Percentiles rank a stretch among this genome's conserved stretches.
Evolutionary conservation across 2,113 vertebrate species (phyloP).

Genomic region (Rhagologus leucostigma): DNA sequence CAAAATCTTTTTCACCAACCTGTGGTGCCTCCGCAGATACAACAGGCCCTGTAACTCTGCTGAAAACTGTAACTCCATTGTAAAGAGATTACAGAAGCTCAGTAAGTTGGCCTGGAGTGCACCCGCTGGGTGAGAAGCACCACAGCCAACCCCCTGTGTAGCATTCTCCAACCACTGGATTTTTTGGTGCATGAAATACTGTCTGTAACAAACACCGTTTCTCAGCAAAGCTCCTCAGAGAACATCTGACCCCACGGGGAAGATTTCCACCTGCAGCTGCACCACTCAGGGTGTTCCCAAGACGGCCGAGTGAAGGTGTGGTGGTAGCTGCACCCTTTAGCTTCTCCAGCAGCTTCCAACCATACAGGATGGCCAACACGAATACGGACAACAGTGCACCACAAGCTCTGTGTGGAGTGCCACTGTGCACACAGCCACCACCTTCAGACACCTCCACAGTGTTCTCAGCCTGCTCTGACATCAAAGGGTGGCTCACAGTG

Average conservation of each 20-base stretch:
- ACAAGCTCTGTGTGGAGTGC: background rate
- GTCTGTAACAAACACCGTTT: background rate
- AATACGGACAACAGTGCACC: fast-evolving
- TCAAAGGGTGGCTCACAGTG: background rate
- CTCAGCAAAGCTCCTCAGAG: background rate
- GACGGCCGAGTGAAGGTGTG: fast-evolving
- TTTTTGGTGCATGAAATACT: background rate
- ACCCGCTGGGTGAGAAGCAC: background rate
- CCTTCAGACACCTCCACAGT: background rate
- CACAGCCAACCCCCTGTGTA: background rate
- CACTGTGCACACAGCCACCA: background rate
- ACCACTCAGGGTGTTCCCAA: background rate
- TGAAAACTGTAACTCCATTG: background rate
- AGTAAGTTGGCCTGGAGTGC: background rate
- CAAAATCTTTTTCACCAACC: background rate
- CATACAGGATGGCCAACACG: background rate
- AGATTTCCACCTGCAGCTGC: background rate
- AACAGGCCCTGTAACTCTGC: background rate
- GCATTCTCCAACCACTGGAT: background rate
- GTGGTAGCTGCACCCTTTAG: background rate
- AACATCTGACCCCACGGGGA: background rate
- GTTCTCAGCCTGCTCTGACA: background rate
- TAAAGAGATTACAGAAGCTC: background rate
- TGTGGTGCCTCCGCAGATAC: background rate
- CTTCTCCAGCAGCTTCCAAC: background rate